These are phyloP conservation scores for Oryzias curvinotus DNA, from an alignment of 2,113 vertebrate genomes.

Conservation along the genomic window DNA sequence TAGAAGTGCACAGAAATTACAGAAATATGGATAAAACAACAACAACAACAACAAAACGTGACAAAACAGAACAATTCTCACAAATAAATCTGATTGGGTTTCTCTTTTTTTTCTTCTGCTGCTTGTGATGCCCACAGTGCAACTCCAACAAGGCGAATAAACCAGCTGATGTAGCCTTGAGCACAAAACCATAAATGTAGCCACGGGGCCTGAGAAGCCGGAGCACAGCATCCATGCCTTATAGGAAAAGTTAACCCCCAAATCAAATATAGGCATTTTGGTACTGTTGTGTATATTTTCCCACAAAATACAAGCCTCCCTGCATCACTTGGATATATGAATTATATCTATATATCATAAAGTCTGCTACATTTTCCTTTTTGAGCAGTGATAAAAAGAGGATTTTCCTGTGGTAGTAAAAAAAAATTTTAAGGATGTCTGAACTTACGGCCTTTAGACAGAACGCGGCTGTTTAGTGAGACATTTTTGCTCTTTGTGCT, in stretches of 20 bases:
- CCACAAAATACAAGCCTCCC: not conserved
- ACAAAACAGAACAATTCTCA: not conserved
- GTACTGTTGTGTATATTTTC: not conserved
- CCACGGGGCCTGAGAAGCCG: constrained; percentile 6
- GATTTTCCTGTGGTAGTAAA: too few species aligned
- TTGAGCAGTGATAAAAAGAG: too few species aligned
- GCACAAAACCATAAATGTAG: not conserved
- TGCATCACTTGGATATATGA: too few species aligned
- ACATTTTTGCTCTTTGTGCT: too few species aligned
- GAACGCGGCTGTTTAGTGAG: too few species aligned
- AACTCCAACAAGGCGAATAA: not conserved
- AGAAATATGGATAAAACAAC: too few species aligned
- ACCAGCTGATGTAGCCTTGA: constrained; percentile 2
- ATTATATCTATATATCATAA: too few species aligned
- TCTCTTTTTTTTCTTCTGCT: constrained; percentile 4
- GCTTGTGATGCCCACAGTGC: constrained; percentile 4
- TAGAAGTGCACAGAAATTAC: too few species aligned
- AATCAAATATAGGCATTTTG: constrained; percentile 1
- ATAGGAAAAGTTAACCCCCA: constrained; percentile 5
- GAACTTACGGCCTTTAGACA: too few species aligned
- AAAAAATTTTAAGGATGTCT: too few species aligned
- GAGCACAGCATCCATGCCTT: not conserved
- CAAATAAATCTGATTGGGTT: not conserved
- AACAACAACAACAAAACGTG: too few species aligned
- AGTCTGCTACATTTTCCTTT: too few species aligned